Conservation (phyloP, 2,797 vertebrate species). For the Liparis tanakae region DNA sequence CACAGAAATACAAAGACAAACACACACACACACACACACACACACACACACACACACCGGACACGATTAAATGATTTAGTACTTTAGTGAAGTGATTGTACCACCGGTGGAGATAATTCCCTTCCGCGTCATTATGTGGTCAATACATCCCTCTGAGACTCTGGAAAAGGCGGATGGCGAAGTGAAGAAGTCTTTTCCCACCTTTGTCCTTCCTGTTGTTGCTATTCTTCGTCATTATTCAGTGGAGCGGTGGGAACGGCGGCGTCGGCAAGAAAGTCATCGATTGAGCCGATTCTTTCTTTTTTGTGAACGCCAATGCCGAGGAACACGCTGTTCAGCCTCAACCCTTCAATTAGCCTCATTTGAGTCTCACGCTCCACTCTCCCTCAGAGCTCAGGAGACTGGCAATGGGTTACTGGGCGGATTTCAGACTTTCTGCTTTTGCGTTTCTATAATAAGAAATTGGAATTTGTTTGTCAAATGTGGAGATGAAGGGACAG, state of each 20-base stretch:
- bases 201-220: background rate
- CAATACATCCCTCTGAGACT: background rate
- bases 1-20: background rate
- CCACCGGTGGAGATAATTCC: slow-evolving; percentile 10
- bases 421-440: background rate
- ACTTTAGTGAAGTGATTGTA: slow-evolving; percentile 2
- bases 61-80: background rate
- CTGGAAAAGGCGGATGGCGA: background rate
- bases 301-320: background rate
- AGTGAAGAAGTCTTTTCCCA: background rate
- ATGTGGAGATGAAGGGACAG: background rate
- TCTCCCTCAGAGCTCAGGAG: too few relatives aligned
- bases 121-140: slow-evolving; percentile 11
- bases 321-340: background rate
- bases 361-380: background rate
- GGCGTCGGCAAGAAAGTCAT: too few relatives aligned
- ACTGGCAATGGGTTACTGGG: too few relatives aligned
- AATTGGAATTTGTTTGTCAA: background rate
- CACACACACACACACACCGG: background rate
- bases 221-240: background rate
- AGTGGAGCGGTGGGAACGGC: background rate
- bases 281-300: background rate
- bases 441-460: background rate
- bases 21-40: background rate
- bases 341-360: background rate